These are phyloP conservation scores for Magallana gigas DNA, from an alignment of 1,140 invertebrate species.

Conservation along the genomic window DNA sequence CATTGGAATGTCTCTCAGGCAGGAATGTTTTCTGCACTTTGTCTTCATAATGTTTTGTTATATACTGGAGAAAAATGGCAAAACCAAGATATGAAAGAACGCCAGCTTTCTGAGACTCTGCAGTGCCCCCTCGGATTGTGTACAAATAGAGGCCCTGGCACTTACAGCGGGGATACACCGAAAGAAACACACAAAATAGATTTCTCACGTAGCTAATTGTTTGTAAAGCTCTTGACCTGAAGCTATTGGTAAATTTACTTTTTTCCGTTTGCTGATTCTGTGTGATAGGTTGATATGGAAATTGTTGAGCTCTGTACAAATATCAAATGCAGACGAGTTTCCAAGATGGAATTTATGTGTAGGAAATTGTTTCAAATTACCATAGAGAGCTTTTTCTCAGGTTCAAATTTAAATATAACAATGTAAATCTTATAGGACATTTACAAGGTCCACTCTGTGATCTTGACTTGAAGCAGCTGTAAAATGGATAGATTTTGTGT, in stretches of 20 bases:
- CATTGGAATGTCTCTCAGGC: no score
- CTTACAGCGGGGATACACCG: neutral
- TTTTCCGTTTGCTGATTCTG: conserved; percentile 10
- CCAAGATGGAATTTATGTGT: no score
- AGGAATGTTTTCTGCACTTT: no score
- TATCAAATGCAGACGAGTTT: no score
- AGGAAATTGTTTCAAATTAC: no score
- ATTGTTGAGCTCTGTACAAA: neutral
- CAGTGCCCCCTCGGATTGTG: neutral
- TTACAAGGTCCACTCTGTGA: no score
- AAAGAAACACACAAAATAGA: conserved; percentile 20
- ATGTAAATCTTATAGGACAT: no score
- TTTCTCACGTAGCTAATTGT: neutral
- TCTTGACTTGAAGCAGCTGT: no score
- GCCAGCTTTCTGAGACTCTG: neutral
- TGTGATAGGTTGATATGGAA: neutral
- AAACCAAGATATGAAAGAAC: neutral
- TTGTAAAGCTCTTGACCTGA: conserved; percentile 24
- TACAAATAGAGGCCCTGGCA: neutral
- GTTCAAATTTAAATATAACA: no score
- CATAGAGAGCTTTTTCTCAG: no score
- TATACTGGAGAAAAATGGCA: neutral
- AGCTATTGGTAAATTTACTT: neutral
- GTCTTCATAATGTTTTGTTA: neutral
- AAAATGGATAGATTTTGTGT: no score